phyloP scores from a whole-genome alignment of 1,140 invertebrate genomes.

The Pogonomyrmex barbatus region DNA sequence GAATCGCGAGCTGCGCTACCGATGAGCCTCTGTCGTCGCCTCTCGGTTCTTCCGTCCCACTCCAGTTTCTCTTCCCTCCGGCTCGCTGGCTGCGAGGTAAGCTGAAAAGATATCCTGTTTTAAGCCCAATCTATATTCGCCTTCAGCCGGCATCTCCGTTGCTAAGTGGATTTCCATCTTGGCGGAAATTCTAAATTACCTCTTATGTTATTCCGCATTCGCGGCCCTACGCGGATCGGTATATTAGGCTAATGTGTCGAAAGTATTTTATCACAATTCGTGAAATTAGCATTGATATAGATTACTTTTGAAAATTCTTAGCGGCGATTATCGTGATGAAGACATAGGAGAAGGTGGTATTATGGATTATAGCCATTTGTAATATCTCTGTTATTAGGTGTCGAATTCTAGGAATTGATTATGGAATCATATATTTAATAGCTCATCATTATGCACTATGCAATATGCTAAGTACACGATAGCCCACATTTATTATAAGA shows the following conservation, averaged over 20 bases:
- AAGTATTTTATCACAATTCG: not conserved
- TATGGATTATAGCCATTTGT: too few relatives aligned
- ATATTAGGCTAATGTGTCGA: not conserved
- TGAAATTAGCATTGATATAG: not conserved
- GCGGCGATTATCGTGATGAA: not conserved
- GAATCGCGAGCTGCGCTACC: slow-evolving; percentile 68
- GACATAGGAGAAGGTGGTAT: too few relatives aligned
- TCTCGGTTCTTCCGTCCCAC: slow-evolving; percentile 47
- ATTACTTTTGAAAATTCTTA: not conserved
- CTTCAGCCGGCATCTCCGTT: slow-evolving; percentile 41
- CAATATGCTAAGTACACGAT: too few relatives aligned
- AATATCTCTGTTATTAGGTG: too few relatives aligned
- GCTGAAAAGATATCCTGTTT: slow-evolving; percentile 69
- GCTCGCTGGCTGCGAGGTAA: slow-evolving; percentile 62
- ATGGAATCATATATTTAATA: too few relatives aligned
- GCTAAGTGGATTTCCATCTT: slow-evolving; percentile 67
- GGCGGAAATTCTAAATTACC: slow-evolving; percentile 59
- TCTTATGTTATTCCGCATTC: slow-evolving; percentile 12
- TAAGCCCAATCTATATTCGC: slow-evolving; percentile 73
- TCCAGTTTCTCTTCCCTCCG: slow-evolving; percentile 24
- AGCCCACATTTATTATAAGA: too few relatives aligned
- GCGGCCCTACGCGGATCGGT: not conserved
- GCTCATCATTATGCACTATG: too few relatives aligned
- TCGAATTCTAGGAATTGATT: too few relatives aligned
- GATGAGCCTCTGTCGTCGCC: slow-evolving; percentile 68